These are phyloP conservation scores for Candidula unifasciata DNA, from an alignment of 2,888 invertebrate species.

Conservation along the genomic window DNA sequence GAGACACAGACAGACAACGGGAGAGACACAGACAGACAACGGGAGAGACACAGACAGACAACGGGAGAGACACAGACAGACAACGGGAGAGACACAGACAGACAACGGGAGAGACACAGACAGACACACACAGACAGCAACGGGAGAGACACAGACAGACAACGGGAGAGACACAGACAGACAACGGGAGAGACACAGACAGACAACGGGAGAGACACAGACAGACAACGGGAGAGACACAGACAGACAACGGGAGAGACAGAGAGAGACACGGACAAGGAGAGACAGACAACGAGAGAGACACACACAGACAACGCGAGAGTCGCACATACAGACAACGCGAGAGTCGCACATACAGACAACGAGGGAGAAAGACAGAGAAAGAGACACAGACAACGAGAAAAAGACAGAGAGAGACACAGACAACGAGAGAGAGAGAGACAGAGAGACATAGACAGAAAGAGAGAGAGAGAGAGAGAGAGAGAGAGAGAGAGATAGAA, in stretches of 20 bases:
- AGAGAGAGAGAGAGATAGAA: no score
- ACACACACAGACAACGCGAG: background rate
- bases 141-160: background rate
- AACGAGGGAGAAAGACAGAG: conserved; percentile 1
- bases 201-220: background rate
- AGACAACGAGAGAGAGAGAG: background rate
- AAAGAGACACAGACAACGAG: no score
- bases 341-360: background rate
- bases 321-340: no score
- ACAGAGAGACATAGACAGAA: background rate
- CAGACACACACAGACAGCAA: background rate
- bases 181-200: background rate
- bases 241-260: background rate
- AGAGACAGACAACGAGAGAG: background rate
- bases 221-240: background rate
- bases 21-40: background rate
- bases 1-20: background rate
- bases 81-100: background rate
- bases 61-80: background rate
- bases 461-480: background rate
- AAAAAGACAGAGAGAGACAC: background rate
- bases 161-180: background rate
- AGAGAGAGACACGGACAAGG: background rate
- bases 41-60: background rate
- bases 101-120: background rate